Evolutionary conservation across 2,113 vertebrate genomes (phyloP).

Genomic region (Hylia prasina): DNA sequence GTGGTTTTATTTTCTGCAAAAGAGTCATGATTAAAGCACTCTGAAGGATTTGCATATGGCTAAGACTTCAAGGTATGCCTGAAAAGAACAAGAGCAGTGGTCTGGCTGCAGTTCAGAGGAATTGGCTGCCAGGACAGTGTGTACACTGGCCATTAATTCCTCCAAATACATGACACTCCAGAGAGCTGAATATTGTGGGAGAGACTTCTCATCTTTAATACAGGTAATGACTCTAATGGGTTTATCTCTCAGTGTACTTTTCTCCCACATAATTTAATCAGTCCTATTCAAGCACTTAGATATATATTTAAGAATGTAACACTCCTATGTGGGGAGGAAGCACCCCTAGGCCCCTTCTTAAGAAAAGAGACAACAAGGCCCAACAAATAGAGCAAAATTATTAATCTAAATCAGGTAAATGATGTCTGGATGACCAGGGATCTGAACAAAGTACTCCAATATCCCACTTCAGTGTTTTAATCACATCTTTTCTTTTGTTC

Average conservation of each 20-base stretch:
- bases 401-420: neutral
- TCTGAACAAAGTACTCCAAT: neutral
- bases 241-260: neutral
- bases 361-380: neutral
- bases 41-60: neutral
- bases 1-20: neutral
- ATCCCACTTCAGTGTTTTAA: neutral
- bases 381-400: neutral
- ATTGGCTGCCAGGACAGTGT: neutral
- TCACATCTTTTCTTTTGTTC: neutral
- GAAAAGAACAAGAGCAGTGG: neutral
- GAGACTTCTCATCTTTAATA: neutral
- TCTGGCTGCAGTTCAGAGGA: neutral
- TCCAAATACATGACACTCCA: neutral
- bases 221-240: neutral
- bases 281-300: neutral
- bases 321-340: neutral
- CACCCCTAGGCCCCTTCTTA: neutral
- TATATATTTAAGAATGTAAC: neutral
- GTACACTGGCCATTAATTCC: neutral
- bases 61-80: neutral
- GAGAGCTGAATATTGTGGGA: neutral
- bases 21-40: neutral
- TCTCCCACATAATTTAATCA: neutral
- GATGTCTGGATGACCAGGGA: neutral